These are phyloP conservation scores for Melitaea cinxia DNA, from an alignment of 1,140 invertebrate genomes.

Conservation along the genomic window DNA sequence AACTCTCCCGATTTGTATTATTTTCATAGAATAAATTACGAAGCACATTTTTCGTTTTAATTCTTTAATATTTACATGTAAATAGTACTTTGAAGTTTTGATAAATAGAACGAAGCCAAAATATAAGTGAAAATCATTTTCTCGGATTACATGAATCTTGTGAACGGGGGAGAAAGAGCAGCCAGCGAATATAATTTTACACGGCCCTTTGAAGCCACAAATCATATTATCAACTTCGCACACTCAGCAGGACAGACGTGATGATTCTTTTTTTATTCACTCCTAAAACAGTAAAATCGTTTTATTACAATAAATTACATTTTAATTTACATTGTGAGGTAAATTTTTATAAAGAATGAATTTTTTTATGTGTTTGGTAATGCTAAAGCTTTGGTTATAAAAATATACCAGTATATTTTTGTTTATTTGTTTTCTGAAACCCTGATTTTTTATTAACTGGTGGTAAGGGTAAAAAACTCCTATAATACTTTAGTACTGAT, in stretches of 20 bases:
- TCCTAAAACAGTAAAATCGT: not conserved
- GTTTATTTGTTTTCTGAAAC: too few species aligned
- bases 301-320: not conserved
- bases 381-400: too few species aligned
- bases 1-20: too few species aligned
- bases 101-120: not conserved
- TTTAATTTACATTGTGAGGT: not conserved
- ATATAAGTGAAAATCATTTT: not conserved
- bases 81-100: not conserved
- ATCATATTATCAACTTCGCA: constrained; percentile 34
- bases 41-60: too few species aligned
- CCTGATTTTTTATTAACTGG: too few species aligned
- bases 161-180: constrained; percentile 8
- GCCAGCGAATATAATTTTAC: constrained; percentile 18
- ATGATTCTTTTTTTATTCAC: constrained; percentile 13
- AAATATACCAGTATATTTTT: too few species aligned
- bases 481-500: too few species aligned
- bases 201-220: constrained; percentile 29
- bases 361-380: too few species aligned
- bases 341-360: not conserved
- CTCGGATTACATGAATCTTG: constrained; percentile 7
- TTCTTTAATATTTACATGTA: not conserved
- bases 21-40: too few species aligned
- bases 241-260: constrained; percentile 20
- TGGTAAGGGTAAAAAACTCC: too few species aligned